A percentile compares a stretch with the other conserved stretches of the same genome.
phyloP scores from a whole-genome alignment of 2,888 invertebrate genomes.

The Cryptophagus acutangulus region DNA sequence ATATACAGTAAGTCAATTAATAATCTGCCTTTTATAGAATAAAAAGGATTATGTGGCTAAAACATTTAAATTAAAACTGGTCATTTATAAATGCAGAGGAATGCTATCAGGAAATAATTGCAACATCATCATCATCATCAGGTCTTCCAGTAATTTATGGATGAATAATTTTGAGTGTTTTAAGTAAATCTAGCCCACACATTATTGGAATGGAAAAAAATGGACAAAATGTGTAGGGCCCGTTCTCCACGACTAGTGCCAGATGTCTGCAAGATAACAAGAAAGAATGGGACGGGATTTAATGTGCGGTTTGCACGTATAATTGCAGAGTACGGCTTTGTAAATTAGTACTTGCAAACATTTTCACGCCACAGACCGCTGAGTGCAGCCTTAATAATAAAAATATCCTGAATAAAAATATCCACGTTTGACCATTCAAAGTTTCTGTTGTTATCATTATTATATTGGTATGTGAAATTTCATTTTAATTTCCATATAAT shows the following conservation, averaged over 20 bases:
- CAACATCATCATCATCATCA: too few species aligned
- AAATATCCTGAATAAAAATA: conserved; percentile 4
- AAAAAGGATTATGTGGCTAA: too few species aligned
- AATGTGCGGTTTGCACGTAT: conserved; percentile 37
- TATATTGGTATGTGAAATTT: conserved; percentile 24
- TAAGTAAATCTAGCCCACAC: too few species aligned
- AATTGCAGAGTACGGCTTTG: conserved; percentile 38
- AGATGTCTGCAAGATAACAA: conserved; percentile 8
- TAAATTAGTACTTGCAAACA: conserved; percentile 39
- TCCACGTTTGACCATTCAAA: conserved; percentile 14
- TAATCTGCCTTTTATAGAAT: conserved; percentile 1
- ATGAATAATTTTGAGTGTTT: too few species aligned
- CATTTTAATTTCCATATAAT: conserved; percentile 27
- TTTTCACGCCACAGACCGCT: conserved; percentile 22
- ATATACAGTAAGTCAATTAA: background rate
- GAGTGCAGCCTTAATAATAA: conserved; percentile 6
- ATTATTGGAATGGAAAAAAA: too few species aligned
- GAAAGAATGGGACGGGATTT: conserved; percentile 17
- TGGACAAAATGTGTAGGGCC: too few species aligned
- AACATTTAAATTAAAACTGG: too few species aligned
- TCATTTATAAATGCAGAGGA: too few species aligned
- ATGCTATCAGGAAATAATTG: too few species aligned
- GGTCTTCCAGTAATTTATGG: too few species aligned
- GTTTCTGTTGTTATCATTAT: conserved; percentile 25
- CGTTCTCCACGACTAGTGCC: conserved; percentile 1